These are phyloP conservation scores for Corynorhinus townsendii DNA, from an alignment of 2,113 vertebrate species.

Conservation along the genomic window DNA sequence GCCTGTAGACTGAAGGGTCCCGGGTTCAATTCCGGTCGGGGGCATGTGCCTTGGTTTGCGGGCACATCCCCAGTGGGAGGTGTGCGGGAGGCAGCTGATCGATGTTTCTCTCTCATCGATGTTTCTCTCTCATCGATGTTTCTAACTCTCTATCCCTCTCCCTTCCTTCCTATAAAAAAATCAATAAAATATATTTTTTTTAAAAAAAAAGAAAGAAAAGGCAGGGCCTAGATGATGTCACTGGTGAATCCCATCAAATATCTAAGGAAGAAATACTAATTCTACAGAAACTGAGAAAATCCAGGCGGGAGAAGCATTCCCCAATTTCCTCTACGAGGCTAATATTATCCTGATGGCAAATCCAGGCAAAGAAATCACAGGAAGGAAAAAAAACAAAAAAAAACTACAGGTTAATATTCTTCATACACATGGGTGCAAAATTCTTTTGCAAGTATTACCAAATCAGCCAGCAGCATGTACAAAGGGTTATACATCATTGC, in stretches of 20 bases:
- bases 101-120: no score
- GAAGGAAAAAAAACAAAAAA: background rate
- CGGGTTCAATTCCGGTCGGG: no score
- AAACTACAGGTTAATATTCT: background rate
- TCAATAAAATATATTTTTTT: no score
- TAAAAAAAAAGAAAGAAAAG: no score
- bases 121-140: no score
- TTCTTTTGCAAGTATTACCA: background rate
- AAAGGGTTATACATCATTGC: background rate
- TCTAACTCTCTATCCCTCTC: no score
- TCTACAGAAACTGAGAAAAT: background rate
- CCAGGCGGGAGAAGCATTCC: background rate
- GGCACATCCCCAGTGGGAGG: no score
- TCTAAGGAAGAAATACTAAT: background rate
- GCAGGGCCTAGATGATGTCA: background rate
- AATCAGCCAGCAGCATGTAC: background rate
- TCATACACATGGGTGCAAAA: background rate
- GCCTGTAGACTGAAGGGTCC: no score
- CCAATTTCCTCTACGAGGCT: background rate
- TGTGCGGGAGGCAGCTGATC: no score
- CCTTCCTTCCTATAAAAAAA: no score
- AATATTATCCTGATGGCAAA: background rate
- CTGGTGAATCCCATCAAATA: background rate
- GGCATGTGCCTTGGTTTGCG: no score
- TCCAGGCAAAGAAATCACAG: background rate